Evolutionary conservation across 2,113 vertebrate genomes (phyloP), one percentile per base, ranked within the genome.

Genomic region (Ciconia maguari): DNA sequence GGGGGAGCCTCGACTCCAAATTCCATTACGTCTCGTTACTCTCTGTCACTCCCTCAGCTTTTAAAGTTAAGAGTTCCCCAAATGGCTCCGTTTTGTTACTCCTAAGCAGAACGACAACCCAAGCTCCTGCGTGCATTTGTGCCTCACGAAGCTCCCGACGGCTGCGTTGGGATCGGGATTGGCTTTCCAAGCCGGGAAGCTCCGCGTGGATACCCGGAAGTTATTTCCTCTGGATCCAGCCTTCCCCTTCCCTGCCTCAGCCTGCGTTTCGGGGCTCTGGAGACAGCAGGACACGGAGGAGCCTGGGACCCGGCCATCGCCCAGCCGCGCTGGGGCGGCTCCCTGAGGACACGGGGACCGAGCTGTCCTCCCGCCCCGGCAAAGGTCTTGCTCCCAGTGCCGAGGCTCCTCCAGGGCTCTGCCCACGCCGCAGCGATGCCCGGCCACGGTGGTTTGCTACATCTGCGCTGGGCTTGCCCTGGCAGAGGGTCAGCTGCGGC

Each of bases 281-380:
- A 36, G 44, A 32, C 61, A 52, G 77, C 22, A 3, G 48, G 61
- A 42, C 36, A n/a, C 6, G 3, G 61, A 27, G 38, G 49, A 16
- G 42, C 42, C 44, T 6, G 49, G 16, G 68, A n/a, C 48, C 25
- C 1, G 30, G 42, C 44, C 8, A 17, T 20, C 4, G 17, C n/a
- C 27, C 1, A 3, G 46, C 27, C 13, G 3, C 2, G 8, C n/a
- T 13, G 36, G 46, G 21, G 25, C 2, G 4, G 58, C 21, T 46
- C 58, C 70, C 16, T 19, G 58, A 48, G 82, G 52, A 61, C 54
- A 14, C 3, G 8, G 41, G 41, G n/a, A 38, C 42, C 2, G 29
- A 17, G 61, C n/a, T 2, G 41, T 12, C 51, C 21, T 7, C 70
- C 41, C 22, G 52, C 83, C 51, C 42, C 6, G 29, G 41, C 51